These are phyloP conservation scores for Heliocidaris tuberculata DNA, from an alignment of 35 echinoderm and acorn worm genomes.

Conservation along the genomic window DNA sequence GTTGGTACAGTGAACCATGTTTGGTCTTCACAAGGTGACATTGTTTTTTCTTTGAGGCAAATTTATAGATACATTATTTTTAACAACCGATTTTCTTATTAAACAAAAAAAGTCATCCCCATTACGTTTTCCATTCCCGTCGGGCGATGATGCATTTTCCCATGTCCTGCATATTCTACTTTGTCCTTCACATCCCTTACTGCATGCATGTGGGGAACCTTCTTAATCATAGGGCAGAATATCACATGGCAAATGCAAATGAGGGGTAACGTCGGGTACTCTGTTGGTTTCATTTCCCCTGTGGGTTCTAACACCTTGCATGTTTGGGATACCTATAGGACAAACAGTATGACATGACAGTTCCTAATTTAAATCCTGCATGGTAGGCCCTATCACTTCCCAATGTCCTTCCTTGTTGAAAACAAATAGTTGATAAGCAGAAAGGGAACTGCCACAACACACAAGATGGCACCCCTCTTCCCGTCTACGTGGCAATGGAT, in stretches of 20 bases:
- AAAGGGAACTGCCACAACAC: constrained; percentile 38
- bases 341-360: not conserved
- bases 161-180: no score
- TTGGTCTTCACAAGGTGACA: not conserved
- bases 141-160: no score
- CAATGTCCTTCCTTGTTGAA: not conserved
- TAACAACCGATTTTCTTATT: no score
- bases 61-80: no score
- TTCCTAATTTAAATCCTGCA: not conserved
- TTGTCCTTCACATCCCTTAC: not conserved
- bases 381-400: not conserved
- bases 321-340: not conserved
- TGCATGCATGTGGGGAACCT: constrained; percentile 35
- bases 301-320: not conserved
- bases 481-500: constrained; percentile 70
- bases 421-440: not conserved
- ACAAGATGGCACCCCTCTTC: not conserved
- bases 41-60: not conserved
- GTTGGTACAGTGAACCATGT: not conserved
- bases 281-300: not conserved
- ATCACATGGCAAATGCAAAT: constrained; percentile 92
- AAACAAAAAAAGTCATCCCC: no score
- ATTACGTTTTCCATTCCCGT: no score
- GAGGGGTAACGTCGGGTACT: constrained; percentile 56
- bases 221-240: constrained; percentile 75